Evolutionary conservation across 2,113 vertebrate species (phyloP), one percentile per base, ranked within the genome.

Genomic region (Cettia cetti): DNA sequence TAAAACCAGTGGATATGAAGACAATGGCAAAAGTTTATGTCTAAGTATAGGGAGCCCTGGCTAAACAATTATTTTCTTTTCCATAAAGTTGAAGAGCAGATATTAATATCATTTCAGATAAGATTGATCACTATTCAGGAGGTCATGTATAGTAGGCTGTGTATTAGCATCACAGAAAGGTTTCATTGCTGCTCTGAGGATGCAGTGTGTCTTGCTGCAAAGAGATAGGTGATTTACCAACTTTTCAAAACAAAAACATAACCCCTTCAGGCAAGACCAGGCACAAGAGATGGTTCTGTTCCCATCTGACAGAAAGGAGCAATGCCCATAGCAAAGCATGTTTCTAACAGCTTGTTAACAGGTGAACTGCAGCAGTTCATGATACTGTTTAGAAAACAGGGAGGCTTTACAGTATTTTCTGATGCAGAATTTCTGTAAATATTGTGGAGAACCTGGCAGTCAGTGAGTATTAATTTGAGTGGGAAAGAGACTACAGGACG

Each of bases 71-170:
- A 28, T 49, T 68, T 81, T 7, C 35, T 19, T 78, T 91, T 71
- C 57, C 4, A 1, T 65, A n/a, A 82, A 7, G 24, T 1, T 68
- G 57, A 82, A 75, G 54, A 87, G 37, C 19, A 61, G 49, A 49
- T 35, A 23, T 3, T 15, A 78, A 74, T 57, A 30, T 66, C 9
- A 50, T 18, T 81, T 89, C 35, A 85, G 56, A 17, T 37, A 92
- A 63, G 60, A 88, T 31, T 0, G 0, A n/a, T 35, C 30, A 39
- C 27, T 47, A 5, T 65, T 69, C 9, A 11, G 47, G 14, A 56
- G 1, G 15, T 26, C 39, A 7, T 18, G 13, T 20, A 20, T 4
- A 17, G 6, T 31, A 81, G 27, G 4, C 19, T 78, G 26, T 26
- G 24, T 13, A 7, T 70, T 89, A 68, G 15, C 50, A 47, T 70